These are phyloP conservation scores for Drosophila anomelani DNA, from an alignment of 2,888 invertebrate species.

Conservation along the genomic window DNA sequence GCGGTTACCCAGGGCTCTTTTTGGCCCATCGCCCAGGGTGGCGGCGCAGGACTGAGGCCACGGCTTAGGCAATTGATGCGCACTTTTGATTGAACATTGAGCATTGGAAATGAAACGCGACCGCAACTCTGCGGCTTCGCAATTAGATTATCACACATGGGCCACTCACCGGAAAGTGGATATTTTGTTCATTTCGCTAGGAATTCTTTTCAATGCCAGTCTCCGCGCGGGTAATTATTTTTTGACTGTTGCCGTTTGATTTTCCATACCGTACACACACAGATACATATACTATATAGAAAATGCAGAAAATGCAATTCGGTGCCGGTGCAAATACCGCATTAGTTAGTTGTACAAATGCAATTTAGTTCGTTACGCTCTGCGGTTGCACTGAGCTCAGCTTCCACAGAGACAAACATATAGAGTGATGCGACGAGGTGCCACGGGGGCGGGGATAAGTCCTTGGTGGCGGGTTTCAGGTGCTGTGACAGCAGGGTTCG, in stretches of 20 bases:
- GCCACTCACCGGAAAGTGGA: conserved; percentile 1
- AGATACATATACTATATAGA: conserved; percentile 4
- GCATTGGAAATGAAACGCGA: conserved; percentile 61
- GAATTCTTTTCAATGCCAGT: conserved; percentile 42
- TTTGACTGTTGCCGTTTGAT: conserved; percentile 64
- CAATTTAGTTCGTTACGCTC: conserved; percentile 78
- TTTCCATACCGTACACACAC: conserved; percentile 35
- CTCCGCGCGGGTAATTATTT: conserved; percentile 67
- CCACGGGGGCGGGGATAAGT: conserved; percentile 49
- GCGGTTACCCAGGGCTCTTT: conserved; percentile 30
- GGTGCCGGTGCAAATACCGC: conserved; percentile 60
- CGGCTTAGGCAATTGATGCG: conserved; percentile 44
- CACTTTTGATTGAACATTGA: conserved; percentile 71
- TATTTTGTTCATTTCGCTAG: conserved; percentile 55
- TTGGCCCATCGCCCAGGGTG: conserved; percentile 3
- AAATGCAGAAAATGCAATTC: conserved; percentile 42
- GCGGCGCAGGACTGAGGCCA: not conserved
- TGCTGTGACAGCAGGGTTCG: conserved; percentile 48
- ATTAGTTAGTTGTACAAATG: conserved; percentile 77
- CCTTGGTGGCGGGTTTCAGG: conserved; percentile 71
- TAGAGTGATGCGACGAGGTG: not conserved
- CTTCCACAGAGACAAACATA: conserved; percentile 14
- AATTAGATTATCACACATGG: conserved; percentile 74
- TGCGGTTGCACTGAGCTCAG: conserved; percentile 61
- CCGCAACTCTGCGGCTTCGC: conserved; percentile 75